Percentiles rank a stretch among this genome's conserved stretches.
These are phyloP conservation scores for Stenopsyche tienmushanensis DNA, from an alignment of 1,140 invertebrate species.

Conservation along the genomic window DNA sequence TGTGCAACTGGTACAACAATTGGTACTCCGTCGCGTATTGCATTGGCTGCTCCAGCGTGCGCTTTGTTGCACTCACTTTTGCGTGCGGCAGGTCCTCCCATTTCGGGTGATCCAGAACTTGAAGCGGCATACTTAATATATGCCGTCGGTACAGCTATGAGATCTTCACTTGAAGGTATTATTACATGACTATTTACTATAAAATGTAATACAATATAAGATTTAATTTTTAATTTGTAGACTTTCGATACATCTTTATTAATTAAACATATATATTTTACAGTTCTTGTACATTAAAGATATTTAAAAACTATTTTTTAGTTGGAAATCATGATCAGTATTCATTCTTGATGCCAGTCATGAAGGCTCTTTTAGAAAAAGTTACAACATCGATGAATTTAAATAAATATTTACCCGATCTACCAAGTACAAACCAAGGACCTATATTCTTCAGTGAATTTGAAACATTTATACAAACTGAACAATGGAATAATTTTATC, in stretches of 20 bases:
- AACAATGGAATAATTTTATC: slow-evolving; percentile 63
- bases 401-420: slow-evolving; percentile 55
- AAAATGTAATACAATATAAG: too few species aligned
- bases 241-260: too few species aligned
- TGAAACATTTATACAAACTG: slow-evolving; percentile 58
- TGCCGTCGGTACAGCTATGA: slow-evolving; percentile 36
- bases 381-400: slow-evolving; percentile 55
- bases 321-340: slow-evolving; percentile 60
- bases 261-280: too few species aligned
- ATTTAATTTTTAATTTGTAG: too few species aligned
- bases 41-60: slow-evolving; percentile 33
- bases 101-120: slow-evolving; percentile 25
- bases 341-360: slow-evolving; percentile 64
- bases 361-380: slow-evolving; percentile 65
- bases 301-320: too few species aligned
- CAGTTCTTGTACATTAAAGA: too few species aligned
- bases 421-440: slow-evolving; percentile 57
- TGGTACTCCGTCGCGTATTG: not conserved
- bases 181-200: too few species aligned
- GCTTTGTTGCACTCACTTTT: slow-evolving; percentile 36
- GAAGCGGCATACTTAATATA: slow-evolving; percentile 36
- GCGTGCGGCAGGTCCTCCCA: slow-evolving; percentile 18
- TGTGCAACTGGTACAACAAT: slow-evolving; percentile 23
- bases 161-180: slow-evolving; percentile 32
- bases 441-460: slow-evolving; percentile 66